These are phyloP conservation scores for Eciton burchellii DNA, from an alignment of 1,140 invertebrate species.

Conservation along the genomic window DNA sequence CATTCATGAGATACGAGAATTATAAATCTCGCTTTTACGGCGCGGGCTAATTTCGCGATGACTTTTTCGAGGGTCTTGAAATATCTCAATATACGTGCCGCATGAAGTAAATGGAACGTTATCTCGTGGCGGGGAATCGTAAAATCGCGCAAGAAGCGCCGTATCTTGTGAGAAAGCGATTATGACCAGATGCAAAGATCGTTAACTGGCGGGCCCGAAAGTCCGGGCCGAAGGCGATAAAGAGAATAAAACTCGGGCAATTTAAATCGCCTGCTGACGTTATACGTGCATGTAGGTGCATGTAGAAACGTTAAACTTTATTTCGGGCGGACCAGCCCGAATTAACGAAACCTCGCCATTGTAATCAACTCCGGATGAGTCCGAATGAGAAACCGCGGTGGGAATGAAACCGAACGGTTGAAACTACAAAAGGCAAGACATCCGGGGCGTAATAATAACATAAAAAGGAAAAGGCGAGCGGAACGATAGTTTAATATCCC, in stretches of 20 bases:
- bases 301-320: too few relatives aligned
- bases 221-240: neutral
- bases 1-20: constrained; percentile 11
- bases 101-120: constrained; percentile 20
- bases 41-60: constrained; percentile 26
- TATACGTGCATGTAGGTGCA: neutral
- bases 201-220: constrained; percentile 1
- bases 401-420: too few relatives aligned
- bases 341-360: too few relatives aligned
- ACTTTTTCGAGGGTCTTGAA: constrained; percentile 20
- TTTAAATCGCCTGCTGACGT: constrained; percentile 7
- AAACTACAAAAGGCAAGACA: too few relatives aligned
- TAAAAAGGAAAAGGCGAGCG: too few relatives aligned
- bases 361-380: too few relatives aligned
- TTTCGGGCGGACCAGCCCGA: too few relatives aligned
- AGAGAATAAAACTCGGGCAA: constrained; percentile 7
- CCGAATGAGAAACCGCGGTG: too few relatives aligned
- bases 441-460: too few relatives aligned
- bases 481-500: too few relatives aligned
- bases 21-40: constrained; percentile 11
- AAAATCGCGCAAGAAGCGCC: neutral
- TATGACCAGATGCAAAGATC: constrained; percentile 29
- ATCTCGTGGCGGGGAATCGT: neutral
- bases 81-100: neutral
- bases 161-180: neutral